These are phyloP conservation scores for Bombus superbus DNA, from an alignment of 1,140 invertebrate species.

Conservation along the genomic window DNA sequence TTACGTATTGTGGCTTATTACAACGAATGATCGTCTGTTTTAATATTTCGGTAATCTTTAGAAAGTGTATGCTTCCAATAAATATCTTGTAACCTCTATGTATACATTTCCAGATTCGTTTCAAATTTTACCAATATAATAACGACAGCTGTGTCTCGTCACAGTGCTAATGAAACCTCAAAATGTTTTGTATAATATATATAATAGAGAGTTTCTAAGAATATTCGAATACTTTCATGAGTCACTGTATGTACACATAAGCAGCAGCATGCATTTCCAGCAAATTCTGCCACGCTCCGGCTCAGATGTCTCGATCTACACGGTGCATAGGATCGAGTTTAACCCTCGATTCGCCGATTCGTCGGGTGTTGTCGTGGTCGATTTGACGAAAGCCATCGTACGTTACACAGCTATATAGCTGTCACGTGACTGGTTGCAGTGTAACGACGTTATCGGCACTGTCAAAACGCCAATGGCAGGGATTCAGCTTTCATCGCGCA, in stretches of 20 bases:
- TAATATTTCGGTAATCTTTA: too few species aligned
- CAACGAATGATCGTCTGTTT: too few species aligned
- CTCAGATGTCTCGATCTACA: background rate
- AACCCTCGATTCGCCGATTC: background rate
- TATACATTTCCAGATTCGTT: background rate
- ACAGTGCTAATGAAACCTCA: too few species aligned
- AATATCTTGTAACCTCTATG: too few species aligned
- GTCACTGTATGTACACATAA: background rate
- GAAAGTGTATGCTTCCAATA: too few species aligned
- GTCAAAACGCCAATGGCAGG: constrained; percentile 53
- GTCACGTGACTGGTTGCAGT: constrained; percentile 23
- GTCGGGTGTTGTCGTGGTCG: background rate
- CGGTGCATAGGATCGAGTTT: background rate
- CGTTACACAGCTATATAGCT: background rate
- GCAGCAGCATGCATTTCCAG: background rate
- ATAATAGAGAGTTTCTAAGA: too few species aligned
- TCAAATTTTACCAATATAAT: too few species aligned
- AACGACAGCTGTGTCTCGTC: too few species aligned
- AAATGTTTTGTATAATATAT: too few species aligned
- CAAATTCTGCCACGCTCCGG: background rate
- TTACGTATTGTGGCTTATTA: too few species aligned
- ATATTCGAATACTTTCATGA: too few species aligned
- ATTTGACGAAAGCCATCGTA: constrained; percentile 3
- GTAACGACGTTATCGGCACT: constrained; percentile 44
- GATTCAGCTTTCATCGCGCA: constrained; percentile 45